Conservation (phyloP, 2,888 invertebrate genomes). For the Alentia gelatinosa region DNA sequence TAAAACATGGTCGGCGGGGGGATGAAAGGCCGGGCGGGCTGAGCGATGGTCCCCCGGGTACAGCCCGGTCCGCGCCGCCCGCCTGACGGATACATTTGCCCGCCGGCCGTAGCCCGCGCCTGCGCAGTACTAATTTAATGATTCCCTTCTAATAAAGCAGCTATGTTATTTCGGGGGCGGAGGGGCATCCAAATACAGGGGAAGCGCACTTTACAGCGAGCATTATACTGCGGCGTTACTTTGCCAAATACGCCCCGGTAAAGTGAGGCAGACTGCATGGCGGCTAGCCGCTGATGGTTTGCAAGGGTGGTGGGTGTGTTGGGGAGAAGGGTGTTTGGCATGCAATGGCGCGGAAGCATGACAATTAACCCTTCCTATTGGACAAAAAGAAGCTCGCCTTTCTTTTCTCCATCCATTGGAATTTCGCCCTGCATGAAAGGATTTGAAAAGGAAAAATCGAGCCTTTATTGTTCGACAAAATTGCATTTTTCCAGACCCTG, state of each 20-base stretch:
- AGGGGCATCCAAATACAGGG: slow-evolving; percentile 2
- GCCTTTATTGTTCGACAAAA: neutral
- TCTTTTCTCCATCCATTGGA: neutral
- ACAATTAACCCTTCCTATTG: neutral
- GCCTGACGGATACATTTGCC: slow-evolving; percentile 32
- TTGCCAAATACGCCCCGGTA: neutral
- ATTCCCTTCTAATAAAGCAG: slow-evolving; percentile 52
- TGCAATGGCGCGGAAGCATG: neutral
- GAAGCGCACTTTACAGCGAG: slow-evolving; percentile 31
- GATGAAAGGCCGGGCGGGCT: slow-evolving; percentile 26
- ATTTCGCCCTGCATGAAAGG: neutral
- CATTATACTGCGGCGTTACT: neutral
- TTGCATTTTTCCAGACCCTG: neutral
- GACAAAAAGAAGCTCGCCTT: neutral
- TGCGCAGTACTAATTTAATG: slow-evolving; percentile 45
- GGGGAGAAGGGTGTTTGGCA: neutral
- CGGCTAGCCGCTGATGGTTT: neutral
- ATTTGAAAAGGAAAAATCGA: neutral
- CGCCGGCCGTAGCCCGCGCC: neutral
- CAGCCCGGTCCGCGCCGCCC: neutral
- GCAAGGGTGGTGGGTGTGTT: neutral
- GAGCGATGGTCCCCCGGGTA: slow-evolving; percentile 40
- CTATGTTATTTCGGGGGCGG: slow-evolving; percentile 39
- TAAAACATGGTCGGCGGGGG: slow-evolving; percentile 29
- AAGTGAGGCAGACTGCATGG: neutral